A percentile compares a stretch with the other conserved stretches of the same genome.
Conservation (phyloP, 2,113 vertebrate species). For the Ranitomeya imitator region DNA sequence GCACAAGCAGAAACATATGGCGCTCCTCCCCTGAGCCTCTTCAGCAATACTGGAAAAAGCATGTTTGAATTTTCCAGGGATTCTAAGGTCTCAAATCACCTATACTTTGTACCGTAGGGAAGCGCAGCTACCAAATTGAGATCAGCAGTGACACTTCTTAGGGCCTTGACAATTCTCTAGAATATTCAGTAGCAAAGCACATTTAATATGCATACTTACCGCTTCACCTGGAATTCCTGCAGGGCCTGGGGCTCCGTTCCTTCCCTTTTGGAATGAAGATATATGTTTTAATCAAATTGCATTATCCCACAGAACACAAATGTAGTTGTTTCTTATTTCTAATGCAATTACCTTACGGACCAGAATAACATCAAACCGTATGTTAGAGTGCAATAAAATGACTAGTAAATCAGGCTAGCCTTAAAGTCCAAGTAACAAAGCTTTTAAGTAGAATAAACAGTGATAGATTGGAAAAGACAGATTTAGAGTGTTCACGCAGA, state of each 20-base stretch:
- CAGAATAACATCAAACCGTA: neutral
- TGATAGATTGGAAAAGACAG: neutral
- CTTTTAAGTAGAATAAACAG: neutral
- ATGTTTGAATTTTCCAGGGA: neutral
- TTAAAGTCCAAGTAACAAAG: neutral
- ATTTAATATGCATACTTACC: slow-evolving; percentile 75
- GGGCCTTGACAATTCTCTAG: slow-evolving; percentile 46
- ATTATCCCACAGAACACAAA: neutral
- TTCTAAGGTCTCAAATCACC: slow-evolving; percentile 45
- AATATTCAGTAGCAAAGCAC: slow-evolving; percentile 12
- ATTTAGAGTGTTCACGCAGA: neutral
- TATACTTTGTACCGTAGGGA: slow-evolving; percentile 47
- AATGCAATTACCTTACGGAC: slow-evolving; percentile 4
- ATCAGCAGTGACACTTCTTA: slow-evolving; percentile 41
- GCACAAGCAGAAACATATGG: slow-evolving; percentile 50
- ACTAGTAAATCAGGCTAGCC: neutral
- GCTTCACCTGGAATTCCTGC: slow-evolving; percentile 88
- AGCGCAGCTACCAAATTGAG: slow-evolving; percentile 39
- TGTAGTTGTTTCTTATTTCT: neutral
- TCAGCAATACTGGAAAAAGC: slow-evolving; percentile 37
- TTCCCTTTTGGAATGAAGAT: slow-evolving; percentile 79
- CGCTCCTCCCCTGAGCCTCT: slow-evolving; percentile 21
- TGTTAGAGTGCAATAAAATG: neutral
- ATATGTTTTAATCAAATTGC: slow-evolving; percentile 34
- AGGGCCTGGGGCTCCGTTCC: slow-evolving; percentile 82